Conservation (phyloP, 2,797 vertebrate genomes). For the Bradypodion pumilum region DNA sequence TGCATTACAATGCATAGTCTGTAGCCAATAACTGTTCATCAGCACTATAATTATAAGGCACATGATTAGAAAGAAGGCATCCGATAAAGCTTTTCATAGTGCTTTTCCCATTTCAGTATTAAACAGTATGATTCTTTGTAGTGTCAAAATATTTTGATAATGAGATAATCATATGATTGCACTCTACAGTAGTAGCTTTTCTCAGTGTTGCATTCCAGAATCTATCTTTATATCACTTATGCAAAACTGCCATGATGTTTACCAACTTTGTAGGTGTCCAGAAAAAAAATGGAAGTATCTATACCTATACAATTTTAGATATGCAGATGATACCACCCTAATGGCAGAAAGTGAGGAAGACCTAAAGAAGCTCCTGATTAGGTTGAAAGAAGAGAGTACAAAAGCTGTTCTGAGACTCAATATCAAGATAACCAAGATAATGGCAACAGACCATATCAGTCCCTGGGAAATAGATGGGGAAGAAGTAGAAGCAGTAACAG, state of each 20-base stretch:
- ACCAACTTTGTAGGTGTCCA: constrained; percentile 26
- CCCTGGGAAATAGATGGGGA: no score
- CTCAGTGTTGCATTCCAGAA: constrained; percentile 38
- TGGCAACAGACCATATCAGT: no score
- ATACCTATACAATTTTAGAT: no score
- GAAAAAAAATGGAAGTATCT: constrained; percentile 22
- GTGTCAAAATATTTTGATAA: constrained; percentile 48
- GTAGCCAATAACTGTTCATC: not conserved
- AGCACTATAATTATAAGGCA: not conserved
- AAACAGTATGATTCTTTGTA: constrained; percentile 32
- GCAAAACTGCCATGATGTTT: constrained; percentile 27
- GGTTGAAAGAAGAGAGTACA: no score
- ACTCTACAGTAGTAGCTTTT: constrained; percentile 33
- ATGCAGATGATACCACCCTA: no score
- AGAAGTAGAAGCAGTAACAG: no score
- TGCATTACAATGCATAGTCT: not conserved
- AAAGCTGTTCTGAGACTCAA: no score
- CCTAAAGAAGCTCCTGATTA: no score
- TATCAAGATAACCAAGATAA: no score
- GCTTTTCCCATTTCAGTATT: constrained; percentile 26
- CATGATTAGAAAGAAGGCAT: not conserved
- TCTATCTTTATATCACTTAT: constrained; percentile 37
- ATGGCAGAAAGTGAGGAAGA: no score
- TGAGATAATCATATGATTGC: constrained; percentile 37
- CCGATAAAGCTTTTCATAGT: constrained; percentile 14